Evolutionary conservation across 2,888 invertebrate species (phyloP), one percentile per base, ranked within the genome.

Genomic region (Erebia epiphron): DNA sequence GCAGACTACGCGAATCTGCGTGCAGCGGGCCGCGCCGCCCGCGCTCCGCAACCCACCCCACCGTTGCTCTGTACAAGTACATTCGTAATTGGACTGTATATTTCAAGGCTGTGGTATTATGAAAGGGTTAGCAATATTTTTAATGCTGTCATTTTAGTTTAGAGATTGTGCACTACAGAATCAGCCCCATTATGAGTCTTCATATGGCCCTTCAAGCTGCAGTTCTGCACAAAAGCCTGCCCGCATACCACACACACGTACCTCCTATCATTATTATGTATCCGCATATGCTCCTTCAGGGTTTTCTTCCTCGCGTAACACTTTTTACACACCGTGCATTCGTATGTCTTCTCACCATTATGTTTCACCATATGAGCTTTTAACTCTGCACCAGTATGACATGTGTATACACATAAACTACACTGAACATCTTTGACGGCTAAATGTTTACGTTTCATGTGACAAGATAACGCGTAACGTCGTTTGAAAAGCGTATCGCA

Each of bases 231-330:
- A 68, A 94, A 94, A 0, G 88, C 81, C 7, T 89, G 86, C 0
- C 91, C 89, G 67, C 94, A 94, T 0, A 90, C 82, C 9, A 83
- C 82, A 75, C 94, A 94, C 0, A 86, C 80, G 56, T 85, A 93
- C 5, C 93, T 84, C 68, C 89, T 87, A 60, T 82, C 81, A 70
- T 86, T 85, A 64, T 81, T 83, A 74, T 90, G 90, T 56, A 84
- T 84, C 26, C 82, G 75, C 82, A 86, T 80, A 71, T 88, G 89
- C 21, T 83, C 82, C 26, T 77, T 81, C n/a, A 90, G 67, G 0
- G 87, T 83, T 21, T 86, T 86, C 70, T 85, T 84, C 46, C 86
- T 80, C 0, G 83, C 83, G 52, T 86, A 90, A 0, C 82, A 76
- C 68, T 91, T 94, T 13, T 86, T 82, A 71, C 94, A 94, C 0